Evolutionary conservation across 2,888 invertebrate genomes (phyloP), one percentile per base, ranked within the genome.

Genomic region (Deilephila elpenor): DNA sequence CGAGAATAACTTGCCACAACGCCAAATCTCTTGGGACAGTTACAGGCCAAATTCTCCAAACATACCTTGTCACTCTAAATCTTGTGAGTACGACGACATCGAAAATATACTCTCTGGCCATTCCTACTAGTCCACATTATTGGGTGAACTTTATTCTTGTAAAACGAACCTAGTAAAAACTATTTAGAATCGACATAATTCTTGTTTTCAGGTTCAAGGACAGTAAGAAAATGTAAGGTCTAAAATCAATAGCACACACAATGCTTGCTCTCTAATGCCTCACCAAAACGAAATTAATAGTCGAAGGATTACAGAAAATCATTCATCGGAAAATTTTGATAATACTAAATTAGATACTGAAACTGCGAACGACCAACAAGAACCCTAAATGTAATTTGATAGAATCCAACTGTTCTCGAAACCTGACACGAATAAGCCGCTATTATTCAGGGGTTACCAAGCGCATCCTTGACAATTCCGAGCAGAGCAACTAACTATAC

Each of bases 51-150:
- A 67, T 44, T 51, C 67, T 37, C 34, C 67, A 67, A 51, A 44
- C 67, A 67, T 67, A 51, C 67, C 67, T 51, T 67, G 67, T 67
- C 67, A 67, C 67, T 67, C 20, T 67, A 64, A 64, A 67, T 67
- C 67, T 67, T 51, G 51, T 17, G 67, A 14, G 17, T 25, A 44
- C 67, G 25, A 67, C 67, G 25, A 67, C 67, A 44, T 51, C 6
- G 5, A 67, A 25, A 44, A 67, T 67, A 44, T 67, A 14, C 56
- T 56, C 56, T 56, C 56, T 56, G 19, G 56, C 17, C 56, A 56
- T n/a, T 5, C 56, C n/a, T 56, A 56, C 44, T 5, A 19, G n/a
- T n/a, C 14, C 2, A n/a, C 6, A 56, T n/a, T n/a, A 19, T 14
- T 56, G 5, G n/a, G 5, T n/a, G 56, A 1, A n/a, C 5, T 56